Evolutionary conservation across 2,888 invertebrate species (phyloP).

Genomic region (Synanthedon myopaeformis): DNA sequence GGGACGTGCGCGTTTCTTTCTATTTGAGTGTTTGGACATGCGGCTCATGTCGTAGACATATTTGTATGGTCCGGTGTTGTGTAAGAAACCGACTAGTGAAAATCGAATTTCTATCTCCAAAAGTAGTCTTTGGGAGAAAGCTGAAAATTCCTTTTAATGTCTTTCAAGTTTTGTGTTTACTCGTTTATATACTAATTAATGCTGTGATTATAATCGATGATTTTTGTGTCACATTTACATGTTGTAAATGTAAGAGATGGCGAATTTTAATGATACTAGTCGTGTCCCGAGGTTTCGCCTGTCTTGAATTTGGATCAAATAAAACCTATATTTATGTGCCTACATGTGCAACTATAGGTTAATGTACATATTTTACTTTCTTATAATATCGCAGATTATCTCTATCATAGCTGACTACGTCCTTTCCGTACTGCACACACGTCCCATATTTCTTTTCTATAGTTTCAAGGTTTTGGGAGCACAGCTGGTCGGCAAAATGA

Average conservation of each 20-base stretch:
- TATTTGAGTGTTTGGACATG: neutral
- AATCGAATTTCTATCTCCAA: too few species aligned
- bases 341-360: neutral
- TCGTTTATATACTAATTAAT: too few species aligned
- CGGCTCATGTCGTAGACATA: constrained; percentile 15
- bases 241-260: too few species aligned
- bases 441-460: constrained; percentile 7
- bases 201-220: too few species aligned
- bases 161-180: too few species aligned
- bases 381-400: too few species aligned
- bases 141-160: constrained; percentile 20
- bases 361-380: neutral
- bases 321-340: neutral
- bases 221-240: too few species aligned
- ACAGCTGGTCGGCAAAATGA: constrained; percentile 25
- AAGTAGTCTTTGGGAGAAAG: constrained; percentile 37
- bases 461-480: constrained; percentile 48
- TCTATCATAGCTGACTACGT: neutral
- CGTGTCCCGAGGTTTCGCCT: too few species aligned
- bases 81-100: constrained; percentile 2
- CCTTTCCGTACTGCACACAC: constrained; percentile 7
- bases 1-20: neutral
- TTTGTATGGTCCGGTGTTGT: constrained; percentile 25
- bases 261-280: too few species aligned
- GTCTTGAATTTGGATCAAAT: too few species aligned